Evolutionary conservation across 1,140 invertebrate genomes (phyloP), one percentile per base, ranked within the genome.

Genomic region (Anagrus nilaparvatae): DNA sequence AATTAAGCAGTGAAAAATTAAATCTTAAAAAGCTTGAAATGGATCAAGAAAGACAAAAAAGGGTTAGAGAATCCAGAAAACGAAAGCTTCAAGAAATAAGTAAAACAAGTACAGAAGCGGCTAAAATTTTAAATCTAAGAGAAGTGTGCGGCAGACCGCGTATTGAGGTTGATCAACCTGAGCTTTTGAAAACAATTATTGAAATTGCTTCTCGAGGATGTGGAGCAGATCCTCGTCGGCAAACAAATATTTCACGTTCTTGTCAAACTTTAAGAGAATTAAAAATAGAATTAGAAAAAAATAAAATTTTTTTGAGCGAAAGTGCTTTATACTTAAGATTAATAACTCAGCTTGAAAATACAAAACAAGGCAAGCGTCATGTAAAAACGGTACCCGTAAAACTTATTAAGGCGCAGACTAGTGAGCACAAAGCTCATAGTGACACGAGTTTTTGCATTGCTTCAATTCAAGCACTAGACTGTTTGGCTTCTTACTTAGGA

Each of bases 401-500:
- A 44, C 40, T 44, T 9, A 18, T 16, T 16, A 43, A 21, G 29
- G 41, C 38, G 1, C 27, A 40, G 38, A 27, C 24, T 33, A 38
- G 44, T 33, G 7, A 6, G 20, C 40, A 46, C 29, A 44, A 38
- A 30, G 14, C 3, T 19, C 40, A 49, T 24, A 24, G 23, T 16
- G 47, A 46, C 34, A 37, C 30, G n/a, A 30, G 29, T n/a, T 49
- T 46, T 40, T 40, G 36, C 29, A 46, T 44, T 19, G 36, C 43
- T 18, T 40, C 40, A 14, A 43, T 49, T 17, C 30, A 40, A 10
- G 24, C 40, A 37, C 29, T 44, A n/a, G 40, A 45, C 31, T 38
- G 12, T 20, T 28, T 54, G 21, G 49, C 51, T 8, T 54, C 53
- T 14, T 28, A 52, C 41, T 39, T 54, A 20, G 49, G 44, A 35